Evolutionary conservation across 2,113 vertebrate genomes (phyloP).

Genomic region (Atlantisia rogersi): DNA sequence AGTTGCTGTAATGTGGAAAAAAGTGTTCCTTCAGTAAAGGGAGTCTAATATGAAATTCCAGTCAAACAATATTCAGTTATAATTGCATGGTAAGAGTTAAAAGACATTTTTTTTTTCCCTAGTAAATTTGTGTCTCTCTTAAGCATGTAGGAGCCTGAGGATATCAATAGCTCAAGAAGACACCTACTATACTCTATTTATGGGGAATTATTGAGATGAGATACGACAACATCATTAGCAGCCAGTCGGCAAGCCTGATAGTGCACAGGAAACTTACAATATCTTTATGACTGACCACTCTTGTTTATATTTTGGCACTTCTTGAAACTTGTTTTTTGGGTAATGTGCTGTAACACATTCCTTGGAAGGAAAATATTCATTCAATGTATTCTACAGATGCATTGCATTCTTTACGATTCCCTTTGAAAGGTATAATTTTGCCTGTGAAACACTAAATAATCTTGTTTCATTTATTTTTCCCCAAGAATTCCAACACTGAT

Average conservation of each 20-base stretch:
- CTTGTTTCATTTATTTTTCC: not conserved
- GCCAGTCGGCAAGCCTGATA: not conserved
- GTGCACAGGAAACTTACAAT: not conserved
- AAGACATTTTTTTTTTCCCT: not conserved
- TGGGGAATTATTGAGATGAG: not conserved
- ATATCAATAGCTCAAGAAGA: not conserved
- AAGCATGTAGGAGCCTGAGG: not conserved
- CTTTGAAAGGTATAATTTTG: not conserved
- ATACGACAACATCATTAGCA: not conserved
- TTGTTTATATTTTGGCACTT: not conserved
- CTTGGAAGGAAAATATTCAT: slow-evolving; percentile 45
- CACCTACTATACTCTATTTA: not conserved
- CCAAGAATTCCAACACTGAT: not conserved
- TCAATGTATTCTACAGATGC: not conserved
- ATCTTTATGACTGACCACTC: not conserved
- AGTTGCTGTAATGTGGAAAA: not conserved
- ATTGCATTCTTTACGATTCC: not conserved
- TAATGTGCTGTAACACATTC: not conserved
- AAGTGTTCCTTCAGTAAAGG: not conserved
- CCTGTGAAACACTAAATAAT: not conserved
- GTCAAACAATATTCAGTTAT: not conserved
- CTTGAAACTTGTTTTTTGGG: not conserved
- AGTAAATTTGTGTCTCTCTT: not conserved
- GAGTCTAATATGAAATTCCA: not conserved
- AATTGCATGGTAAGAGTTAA: not conserved